These are phyloP conservation scores for Ceyx cyanopectus DNA, from an alignment of 2,113 vertebrate species.

Conservation along the genomic window DNA sequence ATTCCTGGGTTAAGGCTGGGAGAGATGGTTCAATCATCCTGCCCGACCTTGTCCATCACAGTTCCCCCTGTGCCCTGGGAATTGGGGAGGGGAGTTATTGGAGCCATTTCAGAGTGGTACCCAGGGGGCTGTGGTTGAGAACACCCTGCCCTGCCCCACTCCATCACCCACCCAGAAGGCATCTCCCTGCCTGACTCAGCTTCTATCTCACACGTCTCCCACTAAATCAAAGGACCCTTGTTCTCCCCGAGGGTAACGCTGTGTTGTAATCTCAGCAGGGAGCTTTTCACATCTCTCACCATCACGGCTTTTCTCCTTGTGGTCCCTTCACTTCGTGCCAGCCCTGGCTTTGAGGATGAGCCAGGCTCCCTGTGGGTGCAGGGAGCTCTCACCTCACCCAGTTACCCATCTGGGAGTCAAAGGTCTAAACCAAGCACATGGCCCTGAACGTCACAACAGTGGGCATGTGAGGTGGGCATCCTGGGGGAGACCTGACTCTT, in stretches of 20 bases:
- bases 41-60: background rate
- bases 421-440: rapidly evolving
- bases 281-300: background rate
- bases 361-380: rapidly evolving
- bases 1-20: background rate
- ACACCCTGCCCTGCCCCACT: rapidly evolving
- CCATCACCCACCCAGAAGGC: rapidly evolving
- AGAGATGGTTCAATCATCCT: constrained; percentile 6
- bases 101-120: rapidly evolving
- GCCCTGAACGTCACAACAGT: rapidly evolving
- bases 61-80: background rate
- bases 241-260: background rate
- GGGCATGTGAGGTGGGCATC: background rate
- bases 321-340: background rate
- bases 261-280: background rate
- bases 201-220: background rate
- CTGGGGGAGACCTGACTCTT: background rate
- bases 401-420: background rate
- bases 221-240: background rate
- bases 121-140: background rate
- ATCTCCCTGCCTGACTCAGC: background rate
- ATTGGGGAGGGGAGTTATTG: background rate
- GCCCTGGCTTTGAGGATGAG: rapidly evolving
- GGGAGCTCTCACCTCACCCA: background rate
- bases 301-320: rapidly evolving